Evolutionary conservation across 2,797 vertebrate species (phyloP).

Genomic region (Bradypodion ventrale): DNA sequence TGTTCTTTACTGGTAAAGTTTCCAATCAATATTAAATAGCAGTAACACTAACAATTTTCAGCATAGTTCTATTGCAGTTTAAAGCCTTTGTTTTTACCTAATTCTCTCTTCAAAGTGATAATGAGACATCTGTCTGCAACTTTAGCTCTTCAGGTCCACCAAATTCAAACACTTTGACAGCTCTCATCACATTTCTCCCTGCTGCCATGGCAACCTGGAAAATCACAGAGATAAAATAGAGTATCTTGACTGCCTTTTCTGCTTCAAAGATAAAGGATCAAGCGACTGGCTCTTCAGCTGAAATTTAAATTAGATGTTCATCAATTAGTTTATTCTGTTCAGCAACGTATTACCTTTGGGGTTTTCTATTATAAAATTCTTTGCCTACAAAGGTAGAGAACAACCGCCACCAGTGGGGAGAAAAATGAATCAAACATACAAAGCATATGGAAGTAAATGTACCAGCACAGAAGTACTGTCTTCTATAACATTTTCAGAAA

Average conservation of each 20-base stretch:
- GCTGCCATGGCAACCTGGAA: constrained; percentile 72
- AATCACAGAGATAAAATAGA: constrained; percentile 23
- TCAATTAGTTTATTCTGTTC: constrained; percentile 42
- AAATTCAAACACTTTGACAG: constrained; percentile 86
- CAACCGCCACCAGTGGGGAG: constrained; percentile 8
- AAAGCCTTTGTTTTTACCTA: constrained; percentile 77
- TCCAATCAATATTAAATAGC: neutral
- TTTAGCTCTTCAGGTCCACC: constrained; percentile 87
- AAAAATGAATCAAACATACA: constrained; percentile 37
- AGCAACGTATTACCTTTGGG: neutral
- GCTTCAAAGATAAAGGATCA: constrained; percentile 37
- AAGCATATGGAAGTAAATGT: constrained; percentile 20
- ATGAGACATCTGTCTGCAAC: constrained; percentile 73
- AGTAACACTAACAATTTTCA: neutral
- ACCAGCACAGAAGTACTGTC: neutral
- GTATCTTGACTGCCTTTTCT: constrained; percentile 11
- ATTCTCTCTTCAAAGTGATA: constrained; percentile 79
- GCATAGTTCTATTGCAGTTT: neutral
- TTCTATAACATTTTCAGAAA: neutral
- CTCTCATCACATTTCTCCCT: constrained; percentile 82
- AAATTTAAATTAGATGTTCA: constrained; percentile 39
- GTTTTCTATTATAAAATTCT: constrained; percentile 47
- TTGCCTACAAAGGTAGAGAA: constrained; percentile 48
- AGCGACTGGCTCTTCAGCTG: constrained; percentile 40
- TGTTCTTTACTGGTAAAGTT: neutral